Evolutionary conservation across 2,797 vertebrate species (phyloP).

Genomic region (Scarus forsteni): DNA sequence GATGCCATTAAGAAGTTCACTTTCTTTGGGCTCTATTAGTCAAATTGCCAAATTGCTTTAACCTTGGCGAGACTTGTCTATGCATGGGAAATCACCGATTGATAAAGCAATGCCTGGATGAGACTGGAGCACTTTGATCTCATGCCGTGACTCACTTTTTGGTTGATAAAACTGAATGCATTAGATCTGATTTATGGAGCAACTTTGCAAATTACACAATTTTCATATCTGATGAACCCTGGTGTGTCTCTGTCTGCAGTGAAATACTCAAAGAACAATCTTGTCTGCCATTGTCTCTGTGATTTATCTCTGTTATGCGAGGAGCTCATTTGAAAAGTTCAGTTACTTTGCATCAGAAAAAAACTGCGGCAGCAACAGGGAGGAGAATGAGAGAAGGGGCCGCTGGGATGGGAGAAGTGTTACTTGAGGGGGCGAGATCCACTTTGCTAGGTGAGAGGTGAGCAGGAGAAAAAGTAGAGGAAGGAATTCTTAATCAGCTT

Average conservation of each 20-base stretch:
- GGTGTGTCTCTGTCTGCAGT: slow-evolving; percentile 20
- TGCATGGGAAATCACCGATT: neutral
- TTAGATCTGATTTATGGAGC: slow-evolving; percentile 32
- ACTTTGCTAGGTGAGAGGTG: slow-evolving; percentile 63
- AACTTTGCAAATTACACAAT: slow-evolving; percentile 29
- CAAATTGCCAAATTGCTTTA: too few relatives aligned
- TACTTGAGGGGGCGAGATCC: slow-evolving; percentile 40
- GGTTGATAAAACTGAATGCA: slow-evolving; percentile 42
- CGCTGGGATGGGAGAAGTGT: slow-evolving; percentile 15
- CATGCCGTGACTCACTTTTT: slow-evolving; percentile 21
- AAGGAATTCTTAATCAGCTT: slow-evolving; percentile 64
- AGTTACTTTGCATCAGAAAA: slow-evolving; percentile 23
- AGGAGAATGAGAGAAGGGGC: slow-evolving; percentile 10
- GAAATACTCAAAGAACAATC: slow-evolving; percentile 17
- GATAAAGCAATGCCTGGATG: slow-evolving; percentile 47
- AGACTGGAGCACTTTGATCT: slow-evolving; percentile 52
- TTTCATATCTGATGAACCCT: slow-evolving; percentile 25
- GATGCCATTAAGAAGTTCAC: too few relatives aligned
- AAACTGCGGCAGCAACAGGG: slow-evolving; percentile 12
- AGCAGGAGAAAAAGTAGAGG: slow-evolving; percentile 37
- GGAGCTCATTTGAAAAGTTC: slow-evolving; percentile 16
- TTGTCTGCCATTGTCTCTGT: neutral
- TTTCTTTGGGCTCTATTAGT: too few relatives aligned
- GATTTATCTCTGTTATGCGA: slow-evolving; percentile 24
- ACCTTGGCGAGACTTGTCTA: too few relatives aligned